Conservation (phyloP, 2,113 vertebrate genomes). For the Chloropsis hardwickii region DNA sequence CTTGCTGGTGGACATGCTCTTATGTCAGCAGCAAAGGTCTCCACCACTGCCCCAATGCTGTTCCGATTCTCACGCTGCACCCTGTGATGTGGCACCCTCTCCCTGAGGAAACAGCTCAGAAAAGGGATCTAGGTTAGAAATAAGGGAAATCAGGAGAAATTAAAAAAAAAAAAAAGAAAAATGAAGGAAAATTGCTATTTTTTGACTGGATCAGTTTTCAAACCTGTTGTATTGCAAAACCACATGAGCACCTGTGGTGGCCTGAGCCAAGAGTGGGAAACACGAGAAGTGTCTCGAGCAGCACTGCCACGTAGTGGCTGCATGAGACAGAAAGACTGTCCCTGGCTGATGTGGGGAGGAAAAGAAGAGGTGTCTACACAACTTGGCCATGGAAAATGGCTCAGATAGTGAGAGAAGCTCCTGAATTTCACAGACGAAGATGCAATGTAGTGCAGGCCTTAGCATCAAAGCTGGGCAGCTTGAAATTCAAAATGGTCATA, state of each 20-base stretch:
- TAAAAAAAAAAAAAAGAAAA: fast-evolving
- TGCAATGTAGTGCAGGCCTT: fast-evolving
- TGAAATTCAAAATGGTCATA: not conserved
- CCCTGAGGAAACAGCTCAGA: not conserved
- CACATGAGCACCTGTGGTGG: not conserved
- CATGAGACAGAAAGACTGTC: not conserved
- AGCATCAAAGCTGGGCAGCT: not conserved
- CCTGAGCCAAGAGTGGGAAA: not conserved
- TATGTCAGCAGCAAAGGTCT: not conserved
- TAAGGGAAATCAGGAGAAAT: fast-evolving
- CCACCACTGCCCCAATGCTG: fast-evolving
- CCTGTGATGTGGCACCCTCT: not conserved
- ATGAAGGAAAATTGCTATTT: not conserved
- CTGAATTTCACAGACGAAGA: not conserved
- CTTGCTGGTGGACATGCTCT: not conserved
- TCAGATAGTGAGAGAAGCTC: not conserved
- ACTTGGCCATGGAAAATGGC: not conserved
- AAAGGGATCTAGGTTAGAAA: not conserved
- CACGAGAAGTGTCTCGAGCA: not conserved
- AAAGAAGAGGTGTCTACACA: not conserved
- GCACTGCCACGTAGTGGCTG: not conserved
- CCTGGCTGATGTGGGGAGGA: not conserved
- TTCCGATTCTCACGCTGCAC: not conserved
- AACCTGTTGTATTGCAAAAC: not conserved
- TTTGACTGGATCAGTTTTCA: not conserved